Base-by-base conservation (phyloP, 2,888 invertebrate genomes). In the Vandiemenella viatica region DNA sequence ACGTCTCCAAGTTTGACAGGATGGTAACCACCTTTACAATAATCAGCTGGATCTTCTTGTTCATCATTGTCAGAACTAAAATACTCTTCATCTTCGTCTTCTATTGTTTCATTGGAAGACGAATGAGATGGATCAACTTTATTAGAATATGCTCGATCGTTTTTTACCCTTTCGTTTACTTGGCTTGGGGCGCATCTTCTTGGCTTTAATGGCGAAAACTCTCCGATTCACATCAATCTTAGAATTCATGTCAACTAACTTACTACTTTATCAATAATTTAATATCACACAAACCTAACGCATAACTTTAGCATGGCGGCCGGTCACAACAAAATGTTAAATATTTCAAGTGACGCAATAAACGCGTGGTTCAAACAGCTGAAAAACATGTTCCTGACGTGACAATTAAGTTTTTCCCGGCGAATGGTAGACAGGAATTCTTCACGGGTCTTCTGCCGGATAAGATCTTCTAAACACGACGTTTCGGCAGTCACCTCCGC, bases 1-100 rank as follows among this genome's bases (percentile, higher is more conserved):
- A 96, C 77, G 73, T 97, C 96, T 61, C 96, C 96, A 66, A 96
- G 95, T 73, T n/a, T 92, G 59, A 97, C 95, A 56, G 96, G 96
- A 76, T 97, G 96, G 73, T 97, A 97, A 62, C 96, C 97, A 66
- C 93, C 95, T 77, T 89, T 91, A 65, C 90, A 86, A 66, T 98
- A 98, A 70, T 98, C 97, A 52, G 81, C 80, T 61, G 92, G 90
- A 65, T 96, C 92, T 69, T 97, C 97, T 69, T 97, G 96, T 65
- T 96, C 95, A 67, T 96, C 95, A 62, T 95, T 93, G 63, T 93
- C 93, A 18, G 72, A 72, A 15, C 86, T 91, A 55, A 78, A 79
- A 59, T 78, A 80, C n/a, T n/a, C 73, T 50, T 77, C 77, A 58
- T 81, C 80, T 49, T 80, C 79, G 56, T 81, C 81, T 60, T 81